Conservation (phyloP, 1,140 invertebrate genomes). For the Bombus superbus region DNA sequence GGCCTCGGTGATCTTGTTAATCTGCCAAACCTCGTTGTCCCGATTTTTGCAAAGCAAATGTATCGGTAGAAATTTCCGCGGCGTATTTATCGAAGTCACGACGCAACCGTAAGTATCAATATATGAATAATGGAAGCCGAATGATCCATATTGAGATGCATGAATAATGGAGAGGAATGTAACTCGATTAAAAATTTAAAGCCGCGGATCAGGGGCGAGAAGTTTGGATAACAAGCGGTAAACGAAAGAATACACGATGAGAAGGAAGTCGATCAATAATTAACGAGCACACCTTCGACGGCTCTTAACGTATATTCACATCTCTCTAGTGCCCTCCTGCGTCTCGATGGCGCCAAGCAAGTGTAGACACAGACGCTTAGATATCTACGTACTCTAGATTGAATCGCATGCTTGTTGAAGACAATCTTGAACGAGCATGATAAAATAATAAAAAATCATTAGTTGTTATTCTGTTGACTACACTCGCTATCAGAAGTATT, state of each 20-base stretch:
- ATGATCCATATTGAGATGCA: conserved; percentile 24
- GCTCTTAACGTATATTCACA: neutral
- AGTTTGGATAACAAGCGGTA: conserved; percentile 17
- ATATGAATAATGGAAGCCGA: conserved; percentile 26
- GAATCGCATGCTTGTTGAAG: neutral
- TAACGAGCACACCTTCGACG: neutral
- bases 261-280: neutral
- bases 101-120: conserved; percentile 9
- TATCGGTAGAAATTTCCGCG: neutral
- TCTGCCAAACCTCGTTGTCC: neutral
- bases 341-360: neutral
- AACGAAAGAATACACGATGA: neutral
- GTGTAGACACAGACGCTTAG: neutral
- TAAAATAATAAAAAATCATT: neutral
- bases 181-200: conserved; percentile 36
- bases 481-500: neutral
- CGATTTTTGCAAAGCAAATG: conserved; percentile 12
- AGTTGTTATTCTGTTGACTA: neutral
- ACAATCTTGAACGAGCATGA: neutral
- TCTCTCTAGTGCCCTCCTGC: neutral
- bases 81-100: neutral
- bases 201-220: neutral
- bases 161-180: conserved; percentile 31
- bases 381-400: neutral
- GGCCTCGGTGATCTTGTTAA: neutral